Evolutionary conservation across 2,797 vertebrate species (phyloP).

Genomic region (Jordanella pulchra): DNA sequence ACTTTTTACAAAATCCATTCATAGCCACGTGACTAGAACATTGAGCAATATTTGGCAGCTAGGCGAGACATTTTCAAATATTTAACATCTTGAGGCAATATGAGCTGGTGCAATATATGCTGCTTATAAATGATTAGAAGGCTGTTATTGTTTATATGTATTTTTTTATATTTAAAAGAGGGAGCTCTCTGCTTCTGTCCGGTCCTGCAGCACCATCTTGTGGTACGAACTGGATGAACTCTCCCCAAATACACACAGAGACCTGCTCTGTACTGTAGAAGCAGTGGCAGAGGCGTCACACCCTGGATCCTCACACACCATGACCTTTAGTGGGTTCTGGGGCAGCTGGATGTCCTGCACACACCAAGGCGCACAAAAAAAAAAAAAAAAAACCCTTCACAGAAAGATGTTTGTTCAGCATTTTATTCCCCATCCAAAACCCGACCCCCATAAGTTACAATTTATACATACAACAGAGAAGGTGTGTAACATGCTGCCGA

Average conservation of each 20-base stretch:
- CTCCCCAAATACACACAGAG: too few relatives aligned
- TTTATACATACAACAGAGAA: slow-evolving; percentile 55
- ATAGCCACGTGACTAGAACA: too few relatives aligned
- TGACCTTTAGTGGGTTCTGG: slow-evolving; percentile 11
- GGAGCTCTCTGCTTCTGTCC: not conserved
- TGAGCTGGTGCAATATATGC: too few relatives aligned
- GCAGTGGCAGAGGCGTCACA: not conserved
- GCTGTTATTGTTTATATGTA: too few relatives aligned
- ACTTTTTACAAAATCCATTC: too few relatives aligned
- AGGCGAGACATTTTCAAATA: too few relatives aligned
- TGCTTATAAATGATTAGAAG: too few relatives aligned
- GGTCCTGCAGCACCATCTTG: slow-evolving; percentile 49
- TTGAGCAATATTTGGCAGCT: too few relatives aligned
- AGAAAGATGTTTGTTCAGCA: slow-evolving; percentile 15
- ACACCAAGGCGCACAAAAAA: not conserved
- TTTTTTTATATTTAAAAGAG: not conserved
- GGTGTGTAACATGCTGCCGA: slow-evolving; percentile 54
- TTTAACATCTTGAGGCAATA: too few relatives aligned
- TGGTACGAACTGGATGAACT: slow-evolving; percentile 2
- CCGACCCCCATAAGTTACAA: slow-evolving; percentile 58
- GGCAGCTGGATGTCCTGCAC: slow-evolving; percentile 2
- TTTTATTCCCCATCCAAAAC: slow-evolving; percentile 79
- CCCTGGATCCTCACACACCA: not conserved
- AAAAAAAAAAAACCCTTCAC: not conserved
- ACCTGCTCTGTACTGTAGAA: not conserved